These are phyloP conservation scores for Elephas maximus DNA, from an alignment of 2,113 vertebrate species.

Conservation along the genomic window DNA sequence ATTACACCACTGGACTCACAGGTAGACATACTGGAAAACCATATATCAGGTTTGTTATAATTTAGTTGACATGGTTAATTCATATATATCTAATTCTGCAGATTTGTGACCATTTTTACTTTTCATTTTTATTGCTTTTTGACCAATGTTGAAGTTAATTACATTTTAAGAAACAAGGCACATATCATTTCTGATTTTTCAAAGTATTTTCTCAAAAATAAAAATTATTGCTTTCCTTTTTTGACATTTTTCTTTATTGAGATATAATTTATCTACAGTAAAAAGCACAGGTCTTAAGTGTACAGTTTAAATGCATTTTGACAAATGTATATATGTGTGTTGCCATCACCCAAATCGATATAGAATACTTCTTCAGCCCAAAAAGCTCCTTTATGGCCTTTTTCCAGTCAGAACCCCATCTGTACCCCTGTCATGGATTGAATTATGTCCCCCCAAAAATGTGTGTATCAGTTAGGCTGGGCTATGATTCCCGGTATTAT, in stretches of 20 bases:
- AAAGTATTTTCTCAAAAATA: not conserved
- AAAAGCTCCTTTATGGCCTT: not conserved
- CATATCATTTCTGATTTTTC: conserved; percentile 5
- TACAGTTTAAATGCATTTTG: not conserved
- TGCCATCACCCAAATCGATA: not conserved
- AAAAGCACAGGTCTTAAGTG: not conserved
- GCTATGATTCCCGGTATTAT: too few species aligned
- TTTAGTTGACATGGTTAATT: not conserved
- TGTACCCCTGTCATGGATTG: not conserved
- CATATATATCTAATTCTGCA: not conserved
- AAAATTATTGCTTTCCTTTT: not conserved
- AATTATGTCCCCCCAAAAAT: too few species aligned
- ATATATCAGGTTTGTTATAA: not conserved
- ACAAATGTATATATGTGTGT: not conserved
- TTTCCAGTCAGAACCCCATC: not conserved
- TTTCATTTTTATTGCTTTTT: not conserved
- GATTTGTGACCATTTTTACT: not conserved
- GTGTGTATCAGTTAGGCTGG: too few species aligned
- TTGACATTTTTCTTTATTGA: not conserved
- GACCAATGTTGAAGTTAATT: not conserved
- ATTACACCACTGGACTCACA: not conserved
- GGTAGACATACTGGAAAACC: not conserved
- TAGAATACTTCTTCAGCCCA: not conserved
- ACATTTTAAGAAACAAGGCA: not conserved
- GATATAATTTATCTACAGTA: not conserved